phyloP scores from a whole-genome alignment of 2,888 invertebrate species.

The Lottia gigantea region DNA sequence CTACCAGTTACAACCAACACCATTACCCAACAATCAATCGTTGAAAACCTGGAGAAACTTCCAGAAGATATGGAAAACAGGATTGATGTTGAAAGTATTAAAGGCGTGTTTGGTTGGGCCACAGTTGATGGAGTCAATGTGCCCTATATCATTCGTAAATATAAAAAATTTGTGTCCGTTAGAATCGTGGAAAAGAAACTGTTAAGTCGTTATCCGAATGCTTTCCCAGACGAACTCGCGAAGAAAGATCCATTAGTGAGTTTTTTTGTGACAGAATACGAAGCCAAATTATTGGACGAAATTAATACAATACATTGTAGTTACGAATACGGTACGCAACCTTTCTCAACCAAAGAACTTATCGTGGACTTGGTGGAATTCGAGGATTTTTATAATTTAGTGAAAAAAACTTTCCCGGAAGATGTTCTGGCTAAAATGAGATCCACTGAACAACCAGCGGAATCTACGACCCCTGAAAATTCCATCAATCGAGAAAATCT shows the following conservation, averaged over 20 bases:
- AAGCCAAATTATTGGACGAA: slow-evolving; percentile 89
- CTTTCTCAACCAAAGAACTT: slow-evolving; percentile 88
- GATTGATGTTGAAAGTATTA: slow-evolving; percentile 58
- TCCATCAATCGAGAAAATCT: slow-evolving; percentile 23
- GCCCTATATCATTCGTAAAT: slow-evolving; percentile 85
- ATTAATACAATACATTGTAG: slow-evolving; percentile 94
- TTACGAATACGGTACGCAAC: slow-evolving; percentile 86
- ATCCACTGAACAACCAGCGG: slow-evolving; percentile 32
- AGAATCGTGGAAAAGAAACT: slow-evolving; percentile 92
- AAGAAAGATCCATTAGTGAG: slow-evolving; percentile 89
- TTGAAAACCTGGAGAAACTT: slow-evolving; percentile 10
- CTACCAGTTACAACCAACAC: neutral
- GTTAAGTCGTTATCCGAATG: slow-evolving; percentile 60
- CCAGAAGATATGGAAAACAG: slow-evolving; percentile 26
- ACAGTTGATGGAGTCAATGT: slow-evolving; percentile 79
- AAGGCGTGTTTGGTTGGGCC: slow-evolving; percentile 87
- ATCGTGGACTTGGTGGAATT: slow-evolving; percentile 90
- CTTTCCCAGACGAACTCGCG: slow-evolving; percentile 83
- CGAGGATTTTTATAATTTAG: slow-evolving; percentile 86
- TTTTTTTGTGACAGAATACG: slow-evolving; percentile 91
- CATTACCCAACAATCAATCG: neutral
- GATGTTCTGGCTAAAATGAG: slow-evolving; percentile 36
- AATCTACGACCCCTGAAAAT: neutral
- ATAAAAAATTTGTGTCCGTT: slow-evolving; percentile 91
- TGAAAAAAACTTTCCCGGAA: slow-evolving; percentile 69